These are phyloP conservation scores for Heliangelus exortis DNA, from an alignment of 2,797 vertebrate species.

Conservation along the genomic window DNA sequence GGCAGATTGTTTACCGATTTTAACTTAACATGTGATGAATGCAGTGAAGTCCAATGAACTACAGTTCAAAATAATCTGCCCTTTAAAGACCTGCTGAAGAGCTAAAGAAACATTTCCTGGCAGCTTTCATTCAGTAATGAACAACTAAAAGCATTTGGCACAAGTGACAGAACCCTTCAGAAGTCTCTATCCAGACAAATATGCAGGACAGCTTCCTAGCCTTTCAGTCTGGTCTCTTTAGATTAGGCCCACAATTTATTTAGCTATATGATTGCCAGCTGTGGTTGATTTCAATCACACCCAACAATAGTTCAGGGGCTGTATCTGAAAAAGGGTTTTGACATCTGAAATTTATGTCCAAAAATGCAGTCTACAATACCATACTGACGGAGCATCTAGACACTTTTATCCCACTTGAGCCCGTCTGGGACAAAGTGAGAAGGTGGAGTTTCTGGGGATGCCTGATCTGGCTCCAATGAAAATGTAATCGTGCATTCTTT, in stretches of 20 bases:
- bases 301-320: background rate
- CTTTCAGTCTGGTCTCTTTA: background rate
- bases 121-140: background rate
- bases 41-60: background rate
- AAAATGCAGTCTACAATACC: background rate
- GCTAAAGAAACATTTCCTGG: background rate
- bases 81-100: background rate
- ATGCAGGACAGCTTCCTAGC: background rate
- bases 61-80: background rate
- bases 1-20: background rate
- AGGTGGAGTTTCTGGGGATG: background rate
- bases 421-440: background rate
- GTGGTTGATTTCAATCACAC: background rate
- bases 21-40: background rate
- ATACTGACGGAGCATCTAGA: background rate
- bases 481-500: background rate
- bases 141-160: background rate
- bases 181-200: background rate
- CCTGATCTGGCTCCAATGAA: background rate
- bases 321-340: background rate
- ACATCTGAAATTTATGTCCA: background rate
- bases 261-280: background rate
- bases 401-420: conserved; percentile 26
- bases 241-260: background rate
- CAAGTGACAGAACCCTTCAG: background rate